These are phyloP conservation scores for Platynereis dumerilii DNA, from an alignment of 2,888 invertebrate species.

Conservation along the genomic window DNA sequence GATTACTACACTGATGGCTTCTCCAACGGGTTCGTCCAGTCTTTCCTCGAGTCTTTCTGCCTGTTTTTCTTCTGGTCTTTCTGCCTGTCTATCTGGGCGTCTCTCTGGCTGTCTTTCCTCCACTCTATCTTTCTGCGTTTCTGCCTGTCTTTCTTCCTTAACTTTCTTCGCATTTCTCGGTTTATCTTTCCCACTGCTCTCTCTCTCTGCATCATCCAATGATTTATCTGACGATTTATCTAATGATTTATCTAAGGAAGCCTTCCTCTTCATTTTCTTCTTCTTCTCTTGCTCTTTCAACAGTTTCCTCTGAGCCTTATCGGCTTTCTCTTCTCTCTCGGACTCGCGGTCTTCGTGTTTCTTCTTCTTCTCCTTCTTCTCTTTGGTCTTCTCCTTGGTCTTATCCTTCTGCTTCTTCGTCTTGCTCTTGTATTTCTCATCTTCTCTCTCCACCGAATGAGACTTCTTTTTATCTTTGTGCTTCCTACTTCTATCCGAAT, in stretches of 20 bases:
- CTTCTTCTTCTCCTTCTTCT: not conserved
- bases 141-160: not conserved
- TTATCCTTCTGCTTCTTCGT: conserved; percentile 2
- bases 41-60: not conserved
- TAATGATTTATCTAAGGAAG: not conserved
- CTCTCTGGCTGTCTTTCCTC: conserved; percentile 1
- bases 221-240: not conserved
- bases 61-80: too few species aligned
- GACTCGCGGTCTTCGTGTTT: not conserved
- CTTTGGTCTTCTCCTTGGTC: not conserved
- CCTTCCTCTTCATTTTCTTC: not conserved
- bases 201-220: too few species aligned
- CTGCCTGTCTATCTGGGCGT: not conserved
- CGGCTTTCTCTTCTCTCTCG: not conserved
- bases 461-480: too few species aligned
- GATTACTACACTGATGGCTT: not conserved
- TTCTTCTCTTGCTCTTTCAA: not conserved
- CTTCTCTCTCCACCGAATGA: not conserved
- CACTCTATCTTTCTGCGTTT: not conserved
- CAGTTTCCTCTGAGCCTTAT: not conserved
- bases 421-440: not conserved
- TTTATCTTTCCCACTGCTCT: not conserved
- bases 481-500: too few species aligned
- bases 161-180: not conserved
- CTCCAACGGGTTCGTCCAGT: not conserved